phyloP scores from a whole-genome alignment of 2,888 invertebrate genomes.

The Eupeodes latifasciatus region DNA sequence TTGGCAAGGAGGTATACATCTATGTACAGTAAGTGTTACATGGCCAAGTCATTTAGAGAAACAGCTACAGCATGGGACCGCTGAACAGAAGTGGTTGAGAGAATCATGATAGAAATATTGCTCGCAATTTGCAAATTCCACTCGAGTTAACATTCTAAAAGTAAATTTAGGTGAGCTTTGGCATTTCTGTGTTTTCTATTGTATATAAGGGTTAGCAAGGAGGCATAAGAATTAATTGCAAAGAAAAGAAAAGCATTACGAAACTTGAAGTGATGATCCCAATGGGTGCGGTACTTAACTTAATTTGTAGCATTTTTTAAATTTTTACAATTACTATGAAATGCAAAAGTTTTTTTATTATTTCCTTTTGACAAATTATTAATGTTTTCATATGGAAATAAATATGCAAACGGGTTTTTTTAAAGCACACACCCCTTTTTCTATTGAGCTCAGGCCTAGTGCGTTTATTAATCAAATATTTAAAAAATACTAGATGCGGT shows the following conservation, averaged over 20 bases:
- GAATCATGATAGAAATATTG: conserved; percentile 60
- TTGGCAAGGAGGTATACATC: conserved; percentile 6
- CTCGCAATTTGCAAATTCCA: conserved; percentile 69
- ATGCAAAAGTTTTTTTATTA: no score
- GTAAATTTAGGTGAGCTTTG: conserved; percentile 44
- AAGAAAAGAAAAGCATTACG: conserved; percentile 11
- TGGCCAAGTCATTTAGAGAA: conserved; percentile 70
- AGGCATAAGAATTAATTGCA: conserved; percentile 11
- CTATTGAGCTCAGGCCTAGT: no score
- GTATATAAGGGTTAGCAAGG: conserved; percentile 12
- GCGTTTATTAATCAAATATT: no score
- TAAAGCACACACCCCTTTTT: no score
- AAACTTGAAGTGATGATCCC: conserved; percentile 65
- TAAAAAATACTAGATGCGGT: no score
- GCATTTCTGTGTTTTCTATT: conserved; percentile 32
- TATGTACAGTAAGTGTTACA: conserved; percentile 45
- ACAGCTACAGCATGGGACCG: conserved; percentile 68
- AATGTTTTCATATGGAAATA: no score
- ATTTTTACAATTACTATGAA: not conserved
- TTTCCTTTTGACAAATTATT: no score
- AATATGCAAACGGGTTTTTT: no score
- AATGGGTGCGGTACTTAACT: conserved; percentile 58
- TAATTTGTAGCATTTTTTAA: conserved; percentile 58
- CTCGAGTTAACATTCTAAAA: conserved; percentile 66
- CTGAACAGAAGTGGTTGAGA: conserved; percentile 32